A percentile compares a stretch with the other conserved stretches of the same genome.
These are phyloP conservation scores for Neopipo cinnamomea DNA, from an alignment of 2,113 vertebrate genomes.

Conservation along the genomic window DNA sequence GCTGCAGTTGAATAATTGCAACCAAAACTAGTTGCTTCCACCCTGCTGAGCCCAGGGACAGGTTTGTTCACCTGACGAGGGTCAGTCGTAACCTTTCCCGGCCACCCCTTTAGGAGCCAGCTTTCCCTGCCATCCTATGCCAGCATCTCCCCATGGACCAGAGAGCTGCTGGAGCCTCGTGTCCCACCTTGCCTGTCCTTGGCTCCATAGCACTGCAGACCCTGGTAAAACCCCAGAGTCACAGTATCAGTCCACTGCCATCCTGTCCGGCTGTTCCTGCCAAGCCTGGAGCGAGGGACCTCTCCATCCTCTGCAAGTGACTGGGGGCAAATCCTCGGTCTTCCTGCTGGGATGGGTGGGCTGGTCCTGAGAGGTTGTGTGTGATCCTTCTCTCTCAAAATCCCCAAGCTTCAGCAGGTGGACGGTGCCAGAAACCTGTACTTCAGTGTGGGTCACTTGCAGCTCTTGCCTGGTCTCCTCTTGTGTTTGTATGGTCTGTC, in stretches of 20 bases:
- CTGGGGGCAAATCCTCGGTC: not conserved
- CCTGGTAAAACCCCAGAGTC: not conserved
- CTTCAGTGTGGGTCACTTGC: not conserved
- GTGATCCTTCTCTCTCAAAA: not conserved
- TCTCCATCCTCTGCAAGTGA: not conserved
- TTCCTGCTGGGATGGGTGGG: not conserved
- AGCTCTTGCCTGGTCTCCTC: not conserved
- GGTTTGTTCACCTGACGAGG: not conserved
- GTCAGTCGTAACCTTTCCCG: not conserved
- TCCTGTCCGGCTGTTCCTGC: not conserved
- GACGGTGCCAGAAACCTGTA: not conserved
- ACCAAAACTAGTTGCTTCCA: not conserved
- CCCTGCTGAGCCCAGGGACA: not conserved
- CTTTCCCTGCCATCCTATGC: not conserved
- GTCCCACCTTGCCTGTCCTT: not conserved
- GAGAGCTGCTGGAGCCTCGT: not conserved
- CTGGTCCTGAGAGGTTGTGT: not conserved
- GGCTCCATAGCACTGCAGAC: not conserved
- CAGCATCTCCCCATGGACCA: fast-evolving
- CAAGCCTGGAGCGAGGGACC: not conserved
- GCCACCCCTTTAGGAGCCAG: not conserved
- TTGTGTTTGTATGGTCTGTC: not conserved
- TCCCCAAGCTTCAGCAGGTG: not conserved
- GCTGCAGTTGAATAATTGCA: fast-evolving
- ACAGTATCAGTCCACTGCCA: not conserved